phyloP scores from a whole-genome alignment of 2,113 vertebrate species.

The Nerophis lumbriciformis region DNA sequence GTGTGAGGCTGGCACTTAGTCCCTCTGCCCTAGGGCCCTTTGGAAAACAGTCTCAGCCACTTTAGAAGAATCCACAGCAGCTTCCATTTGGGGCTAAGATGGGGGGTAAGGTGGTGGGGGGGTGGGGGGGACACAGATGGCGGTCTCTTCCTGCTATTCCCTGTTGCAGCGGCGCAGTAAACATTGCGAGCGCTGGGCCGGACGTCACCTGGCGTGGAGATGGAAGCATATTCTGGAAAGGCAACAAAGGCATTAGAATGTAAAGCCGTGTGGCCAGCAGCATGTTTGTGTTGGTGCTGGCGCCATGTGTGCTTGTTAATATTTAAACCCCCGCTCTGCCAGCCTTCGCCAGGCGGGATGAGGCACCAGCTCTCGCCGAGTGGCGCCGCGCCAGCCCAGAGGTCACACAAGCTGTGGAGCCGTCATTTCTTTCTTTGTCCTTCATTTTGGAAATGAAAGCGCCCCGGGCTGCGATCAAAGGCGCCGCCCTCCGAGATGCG shows the following conservation, averaged over 20 bases:
- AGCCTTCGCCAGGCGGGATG: slow-evolving; percentile 62
- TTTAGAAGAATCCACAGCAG: slow-evolving; percentile 47
- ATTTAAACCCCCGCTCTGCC: slow-evolving; percentile 78
- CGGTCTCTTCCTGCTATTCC: slow-evolving; percentile 19
- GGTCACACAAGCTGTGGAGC: slow-evolving; percentile 57
- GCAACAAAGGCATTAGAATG: slow-evolving; percentile 80
- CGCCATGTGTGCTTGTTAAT: slow-evolving; percentile 81
- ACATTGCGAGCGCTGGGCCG: too few species aligned
- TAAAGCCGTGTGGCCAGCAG: slow-evolving; percentile 74
- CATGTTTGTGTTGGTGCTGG: slow-evolving; percentile 76
- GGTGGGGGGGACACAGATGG: slow-evolving; percentile 53
- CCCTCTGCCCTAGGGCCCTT: background rate
- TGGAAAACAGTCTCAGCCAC: slow-evolving; percentile 21
- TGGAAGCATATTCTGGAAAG: slow-evolving; percentile 81
- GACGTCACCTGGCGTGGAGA: slow-evolving; percentile 71
- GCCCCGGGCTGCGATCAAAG: slow-evolving; percentile 18
- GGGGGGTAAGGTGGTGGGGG: too few species aligned
- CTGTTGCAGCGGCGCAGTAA: background rate
- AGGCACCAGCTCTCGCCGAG: slow-evolving; percentile 31
- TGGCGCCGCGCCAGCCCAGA: slow-evolving; percentile 47
- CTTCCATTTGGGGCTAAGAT: slow-evolving; percentile 34
- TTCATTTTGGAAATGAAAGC: slow-evolving; percentile 55
- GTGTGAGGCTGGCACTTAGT: slow-evolving; percentile 2
- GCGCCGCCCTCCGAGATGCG: background rate
- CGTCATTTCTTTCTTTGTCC: slow-evolving; percentile 59